Evolutionary conservation across 1,140 invertebrate genomes (phyloP).

Genomic region (Asobara japonica): DNA sequence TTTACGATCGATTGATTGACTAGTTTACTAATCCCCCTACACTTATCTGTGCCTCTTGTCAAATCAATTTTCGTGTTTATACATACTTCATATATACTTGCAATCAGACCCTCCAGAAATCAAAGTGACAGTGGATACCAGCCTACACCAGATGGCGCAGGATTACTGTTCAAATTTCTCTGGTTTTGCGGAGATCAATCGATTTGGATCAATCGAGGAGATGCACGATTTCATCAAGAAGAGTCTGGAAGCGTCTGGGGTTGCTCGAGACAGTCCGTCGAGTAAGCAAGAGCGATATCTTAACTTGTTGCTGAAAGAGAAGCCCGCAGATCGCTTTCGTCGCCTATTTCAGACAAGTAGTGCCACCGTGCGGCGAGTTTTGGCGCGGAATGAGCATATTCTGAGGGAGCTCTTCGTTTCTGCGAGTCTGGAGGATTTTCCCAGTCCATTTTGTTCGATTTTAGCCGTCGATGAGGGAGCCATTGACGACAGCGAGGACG

Average conservation of each 20-base stretch:
- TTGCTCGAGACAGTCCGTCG: not conserved
- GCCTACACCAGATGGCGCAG: constrained; percentile 34
- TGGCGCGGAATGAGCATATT: constrained; percentile 35
- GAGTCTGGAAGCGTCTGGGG: constrained; percentile 16
- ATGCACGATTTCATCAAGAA: constrained; percentile 40
- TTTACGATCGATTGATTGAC: too few species aligned
- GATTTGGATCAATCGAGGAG: constrained; percentile 34
- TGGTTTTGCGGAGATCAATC: constrained; percentile 38
- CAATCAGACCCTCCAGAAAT: constrained; percentile 32
- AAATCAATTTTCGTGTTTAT: not conserved
- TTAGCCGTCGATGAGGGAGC: too few species aligned
- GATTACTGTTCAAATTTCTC: constrained; percentile 41
- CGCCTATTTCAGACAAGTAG: constrained; percentile 32
- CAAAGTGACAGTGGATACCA: constrained; percentile 27
- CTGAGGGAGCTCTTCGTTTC: constrained; percentile 31
- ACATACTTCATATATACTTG: not conserved
- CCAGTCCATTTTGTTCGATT: constrained; percentile 32
- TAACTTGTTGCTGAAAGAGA: constrained; percentile 35
- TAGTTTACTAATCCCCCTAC: too few species aligned
- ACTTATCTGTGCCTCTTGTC: not conserved
- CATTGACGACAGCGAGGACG: constrained; percentile 20
- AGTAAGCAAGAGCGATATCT: constrained; percentile 35
- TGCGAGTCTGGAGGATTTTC: constrained; percentile 37
- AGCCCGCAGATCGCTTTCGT: constrained; percentile 34
- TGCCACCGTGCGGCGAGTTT: constrained; percentile 30